Conservation (phyloP, 2,888 invertebrate species). For the Pristionchus arcanus region DNA sequence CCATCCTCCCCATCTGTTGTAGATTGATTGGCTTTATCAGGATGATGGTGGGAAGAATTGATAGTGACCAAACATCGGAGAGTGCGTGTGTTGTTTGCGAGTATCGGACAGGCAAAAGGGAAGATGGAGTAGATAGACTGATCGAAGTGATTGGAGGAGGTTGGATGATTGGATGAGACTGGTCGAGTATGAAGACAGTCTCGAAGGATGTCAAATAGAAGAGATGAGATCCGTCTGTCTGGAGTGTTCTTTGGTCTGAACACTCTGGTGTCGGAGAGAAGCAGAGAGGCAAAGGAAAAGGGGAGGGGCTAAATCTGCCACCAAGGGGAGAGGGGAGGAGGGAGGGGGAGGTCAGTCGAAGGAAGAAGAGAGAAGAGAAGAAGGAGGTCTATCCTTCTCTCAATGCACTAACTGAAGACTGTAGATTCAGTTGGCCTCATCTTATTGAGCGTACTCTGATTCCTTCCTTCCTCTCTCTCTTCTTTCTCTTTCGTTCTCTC, state of each 20-base stretch:
- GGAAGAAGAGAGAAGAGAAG: neutral
- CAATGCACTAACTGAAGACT: neutral
- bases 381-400: neutral
- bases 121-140: conserved; percentile 1
- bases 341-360: conserved; percentile 38
- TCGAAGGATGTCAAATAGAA: conserved; percentile 19
- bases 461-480: neutral
- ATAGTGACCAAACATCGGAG: conserved; percentile 30
- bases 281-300: conserved; percentile 34
- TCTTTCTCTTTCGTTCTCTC: conserved; percentile 13
- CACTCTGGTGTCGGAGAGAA: conserved; percentile 38
- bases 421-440: conserved; percentile 2
- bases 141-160: neutral
- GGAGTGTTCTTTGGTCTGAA: conserved; percentile 49
- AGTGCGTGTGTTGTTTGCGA: conserved; percentile 39
- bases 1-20: conserved; percentile 17
- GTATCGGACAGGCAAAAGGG: neutral
- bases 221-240: conserved; percentile 19
- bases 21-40: conserved; percentile 40
- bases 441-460: conserved; percentile 2
- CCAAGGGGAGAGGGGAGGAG: conserved; percentile 8
- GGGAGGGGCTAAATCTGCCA: conserved; percentile 50
- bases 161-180: neutral
- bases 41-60: conserved; percentile 1
- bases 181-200: neutral